Evolutionary conservation across 1,140 invertebrate genomes (phyloP), one percentile per base, ranked within the genome.

Genomic region (Berghia stephanieae): DNA sequence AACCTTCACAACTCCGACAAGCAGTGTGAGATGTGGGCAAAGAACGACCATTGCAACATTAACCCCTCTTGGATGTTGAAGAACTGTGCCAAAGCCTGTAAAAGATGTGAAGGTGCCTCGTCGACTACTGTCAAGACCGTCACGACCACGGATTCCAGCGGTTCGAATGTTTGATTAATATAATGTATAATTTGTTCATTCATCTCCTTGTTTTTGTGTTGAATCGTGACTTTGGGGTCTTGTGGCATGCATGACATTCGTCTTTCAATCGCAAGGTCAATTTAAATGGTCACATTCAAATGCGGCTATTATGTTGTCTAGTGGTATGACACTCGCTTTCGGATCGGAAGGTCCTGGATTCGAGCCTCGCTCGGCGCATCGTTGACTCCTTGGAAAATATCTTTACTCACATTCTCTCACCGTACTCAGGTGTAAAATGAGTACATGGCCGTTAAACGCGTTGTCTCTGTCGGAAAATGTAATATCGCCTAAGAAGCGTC

Each of bases 1-100:
- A 80, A 82, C 55, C 27, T 0, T 0, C 78, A 82, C 73, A 81
- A 79, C 18, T 75, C 72, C 3, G 75, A 79, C 52, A 70, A 72
- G n/a, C 78, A 84, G 46, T 84, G 83, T 66, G 66, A 79, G 6
- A 73, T 44, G 27, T 86, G 85, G 85, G 84, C 84, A 1, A 79
- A 78, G 0, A 78, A 77, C 2, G 85, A 80, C 60, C 83, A 86
- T 69, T 86, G 85, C 67, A 78, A 79, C 24, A 81, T 77, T 55
- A 86, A 86, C 74, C 82, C 84, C 3, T 44, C 49, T 36, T 86
- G 82, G 81, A 86, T 86, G 85, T 57, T 60, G 21, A 75, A 74
- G 3, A 78, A 86, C 71, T 86, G 85, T 77, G 68, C 60, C 8
- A 83, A 81, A 49, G 78, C 85, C n/a, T 86, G 85, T 46, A 55